phyloP scores from a whole-genome alignment of 2,797 vertebrate species.

The Premnoplex brunnescens region DNA sequence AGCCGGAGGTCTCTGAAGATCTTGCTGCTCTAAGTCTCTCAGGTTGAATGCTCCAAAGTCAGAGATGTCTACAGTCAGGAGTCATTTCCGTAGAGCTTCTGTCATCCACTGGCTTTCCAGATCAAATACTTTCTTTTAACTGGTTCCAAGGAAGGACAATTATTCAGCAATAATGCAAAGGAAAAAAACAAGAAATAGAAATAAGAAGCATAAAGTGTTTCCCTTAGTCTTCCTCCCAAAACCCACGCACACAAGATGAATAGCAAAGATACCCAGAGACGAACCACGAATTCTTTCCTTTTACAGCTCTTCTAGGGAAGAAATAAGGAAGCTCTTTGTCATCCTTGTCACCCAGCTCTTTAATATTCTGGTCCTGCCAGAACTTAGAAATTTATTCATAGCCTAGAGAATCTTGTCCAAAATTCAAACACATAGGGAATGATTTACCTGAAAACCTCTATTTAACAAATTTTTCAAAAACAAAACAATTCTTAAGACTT shows the following conservation, averaged over 20 bases:
- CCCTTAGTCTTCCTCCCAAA: neutral
- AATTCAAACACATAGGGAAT: slow-evolving; percentile 48
- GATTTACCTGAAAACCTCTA: slow-evolving; percentile 48
- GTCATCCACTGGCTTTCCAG: neutral
- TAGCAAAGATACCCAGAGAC: neutral
- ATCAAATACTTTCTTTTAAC: neutral
- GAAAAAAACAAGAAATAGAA: neutral
- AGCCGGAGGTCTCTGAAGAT: accelerated
- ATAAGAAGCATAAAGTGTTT: neutral
- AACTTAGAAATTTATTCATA: slow-evolving; percentile 71
- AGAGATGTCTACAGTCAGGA: neutral
- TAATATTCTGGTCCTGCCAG: slow-evolving; percentile 34
- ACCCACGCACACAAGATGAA: neutral
- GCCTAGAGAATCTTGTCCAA: slow-evolving; percentile 48
- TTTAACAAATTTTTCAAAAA: slow-evolving; percentile 55
- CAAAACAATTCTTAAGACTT: slow-evolving; percentile 66
- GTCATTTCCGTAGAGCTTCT: neutral
- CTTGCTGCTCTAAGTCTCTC: neutral
- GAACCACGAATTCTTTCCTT: neutral
- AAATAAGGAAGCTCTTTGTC: slow-evolving; percentile 13
- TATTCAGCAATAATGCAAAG: neutral
- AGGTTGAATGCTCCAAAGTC: neutral
- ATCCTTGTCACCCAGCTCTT: neutral
- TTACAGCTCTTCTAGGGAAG: neutral
- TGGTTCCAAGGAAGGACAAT: neutral